These are phyloP conservation scores for Anarrhichthys ocellatus DNA, from an alignment of 2,113 vertebrate species.

Conservation along the genomic window DNA sequence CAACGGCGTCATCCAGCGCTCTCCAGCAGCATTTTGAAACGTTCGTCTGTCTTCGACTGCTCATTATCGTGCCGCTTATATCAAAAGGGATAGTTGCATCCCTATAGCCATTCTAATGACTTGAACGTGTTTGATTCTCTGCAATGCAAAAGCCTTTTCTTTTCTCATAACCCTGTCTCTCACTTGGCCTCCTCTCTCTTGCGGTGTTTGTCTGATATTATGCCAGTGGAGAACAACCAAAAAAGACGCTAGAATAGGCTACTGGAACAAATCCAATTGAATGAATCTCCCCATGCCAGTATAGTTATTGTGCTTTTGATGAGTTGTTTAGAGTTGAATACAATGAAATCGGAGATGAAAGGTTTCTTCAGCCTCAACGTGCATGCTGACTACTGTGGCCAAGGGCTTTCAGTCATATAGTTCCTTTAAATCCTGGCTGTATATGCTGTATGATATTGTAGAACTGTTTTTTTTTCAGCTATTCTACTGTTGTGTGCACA, in stretches of 20 bases:
- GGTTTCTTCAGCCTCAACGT: conserved; percentile 35
- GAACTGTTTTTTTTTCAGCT: conserved; percentile 46
- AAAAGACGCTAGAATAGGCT: conserved; percentile 23
- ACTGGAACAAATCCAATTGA: conserved; percentile 23
- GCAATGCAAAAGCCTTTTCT: conserved; percentile 45
- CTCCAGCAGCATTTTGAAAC: conserved; percentile 52
- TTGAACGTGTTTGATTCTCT: conserved; percentile 49
- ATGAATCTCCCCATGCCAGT: not conserved
- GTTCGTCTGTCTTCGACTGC: conserved; percentile 41
- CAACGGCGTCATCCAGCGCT: conserved; percentile 38
- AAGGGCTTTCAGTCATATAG: conserved; percentile 31
- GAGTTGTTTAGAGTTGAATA: conserved; percentile 50
- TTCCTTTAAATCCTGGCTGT: conserved; percentile 52
- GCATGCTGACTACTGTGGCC: conserved; percentile 73
- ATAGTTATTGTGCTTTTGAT: conserved; percentile 53
- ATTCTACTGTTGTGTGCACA: conserved; percentile 57
- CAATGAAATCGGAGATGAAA: not conserved
- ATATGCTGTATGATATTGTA: conserved; percentile 57
- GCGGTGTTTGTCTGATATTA: conserved; percentile 46
- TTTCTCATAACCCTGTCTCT: conserved; percentile 4
- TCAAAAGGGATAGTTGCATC: conserved; percentile 40
- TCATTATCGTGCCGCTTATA: conserved; percentile 63
- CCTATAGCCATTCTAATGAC: conserved; percentile 50
- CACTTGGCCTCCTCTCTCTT: conserved; percentile 29
- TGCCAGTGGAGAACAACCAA: conserved; percentile 30